phyloP scores from a whole-genome alignment of 2,797 vertebrate genomes.

The Apogon hyalosoma region DNA sequence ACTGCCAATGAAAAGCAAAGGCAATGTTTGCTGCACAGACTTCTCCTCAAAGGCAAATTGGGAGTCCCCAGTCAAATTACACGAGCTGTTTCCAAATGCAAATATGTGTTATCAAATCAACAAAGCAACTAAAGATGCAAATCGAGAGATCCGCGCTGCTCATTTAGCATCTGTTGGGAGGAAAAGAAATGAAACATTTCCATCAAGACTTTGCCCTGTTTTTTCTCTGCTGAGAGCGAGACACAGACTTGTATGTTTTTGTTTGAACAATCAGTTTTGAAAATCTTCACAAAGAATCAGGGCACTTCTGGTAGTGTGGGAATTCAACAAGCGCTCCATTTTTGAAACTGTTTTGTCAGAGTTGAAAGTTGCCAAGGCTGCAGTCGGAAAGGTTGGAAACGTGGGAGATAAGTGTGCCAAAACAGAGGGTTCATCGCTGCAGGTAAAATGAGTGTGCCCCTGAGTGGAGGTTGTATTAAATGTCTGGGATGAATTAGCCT shows the following conservation, averaged over 20 bases:
- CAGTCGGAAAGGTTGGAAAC: conserved; percentile 30
- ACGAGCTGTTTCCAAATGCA: conserved; percentile 82
- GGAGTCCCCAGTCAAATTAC: conserved; percentile 87
- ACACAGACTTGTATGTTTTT: conserved; percentile 67
- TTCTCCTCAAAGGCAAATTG: conserved; percentile 83
- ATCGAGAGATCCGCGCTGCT: conserved; percentile 68
- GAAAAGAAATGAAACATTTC: conserved; percentile 79
- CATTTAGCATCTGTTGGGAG: conserved; percentile 75
- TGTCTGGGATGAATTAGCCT: conserved; percentile 33
- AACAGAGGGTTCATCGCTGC: conserved; percentile 43
- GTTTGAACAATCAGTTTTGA: conserved; percentile 59
- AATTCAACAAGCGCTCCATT: conserved; percentile 29
- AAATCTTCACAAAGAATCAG: conserved; percentile 46
- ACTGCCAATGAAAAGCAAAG: conserved; percentile 51
- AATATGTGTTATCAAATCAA: conserved; percentile 81
- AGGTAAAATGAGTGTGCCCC: conserved; percentile 42
- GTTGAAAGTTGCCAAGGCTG: conserved; percentile 32
- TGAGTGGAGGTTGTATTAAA: conserved; percentile 49
- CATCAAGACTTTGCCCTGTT: conserved; percentile 67
- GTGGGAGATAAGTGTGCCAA: conserved; percentile 47
- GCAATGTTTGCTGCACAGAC: conserved; percentile 58
- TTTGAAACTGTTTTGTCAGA: conserved; percentile 33
- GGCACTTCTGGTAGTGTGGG: conserved; percentile 40
- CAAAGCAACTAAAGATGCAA: conserved; percentile 83
- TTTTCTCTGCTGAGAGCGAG: conserved; percentile 59